Evolutionary conservation across 2,888 invertebrate species (phyloP).

Genomic region (Augiades crinisus): DNA sequence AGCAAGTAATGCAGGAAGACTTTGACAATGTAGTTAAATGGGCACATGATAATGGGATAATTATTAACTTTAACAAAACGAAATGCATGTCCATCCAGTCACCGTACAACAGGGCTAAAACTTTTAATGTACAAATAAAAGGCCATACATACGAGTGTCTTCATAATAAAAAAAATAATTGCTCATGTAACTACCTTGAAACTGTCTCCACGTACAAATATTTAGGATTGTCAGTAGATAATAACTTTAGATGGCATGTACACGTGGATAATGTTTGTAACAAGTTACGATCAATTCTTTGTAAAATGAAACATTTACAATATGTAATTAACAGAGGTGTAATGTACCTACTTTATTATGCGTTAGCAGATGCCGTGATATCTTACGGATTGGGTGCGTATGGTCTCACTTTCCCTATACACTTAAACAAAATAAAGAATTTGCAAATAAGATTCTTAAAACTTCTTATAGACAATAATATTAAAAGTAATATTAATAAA

Average conservation of each 20-base stretch:
- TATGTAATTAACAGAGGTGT: not conserved
- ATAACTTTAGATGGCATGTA: not conserved
- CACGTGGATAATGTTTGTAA: not conserved
- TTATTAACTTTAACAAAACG: constrained; percentile 6
- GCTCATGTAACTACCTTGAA: not conserved
- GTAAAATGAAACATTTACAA: not conserved
- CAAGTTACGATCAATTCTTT: not conserved
- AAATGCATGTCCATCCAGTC: constrained; percentile 18
- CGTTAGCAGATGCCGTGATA: not conserved
- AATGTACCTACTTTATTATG: constrained; percentile 7
- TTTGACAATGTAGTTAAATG: not conserved
- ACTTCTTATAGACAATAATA: not conserved
- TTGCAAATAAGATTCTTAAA: constrained; percentile 5
- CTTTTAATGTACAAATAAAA: not conserved
- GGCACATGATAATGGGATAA: constrained; percentile 10
- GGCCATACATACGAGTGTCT: constrained; percentile 1
- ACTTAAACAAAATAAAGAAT: constrained; percentile 1
- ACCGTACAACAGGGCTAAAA: not conserved
- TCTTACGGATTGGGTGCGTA: constrained; percentile 8
- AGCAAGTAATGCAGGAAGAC: not conserved
- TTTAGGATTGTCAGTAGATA: not conserved
- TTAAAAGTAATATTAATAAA: not conserved
- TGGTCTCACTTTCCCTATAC: constrained; percentile 6
- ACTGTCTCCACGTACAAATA: not conserved
- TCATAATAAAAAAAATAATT: not conserved